These are phyloP conservation scores for Melanotaenia boesemani DNA, from an alignment of 2,797 vertebrate genomes.

Conservation along the genomic window DNA sequence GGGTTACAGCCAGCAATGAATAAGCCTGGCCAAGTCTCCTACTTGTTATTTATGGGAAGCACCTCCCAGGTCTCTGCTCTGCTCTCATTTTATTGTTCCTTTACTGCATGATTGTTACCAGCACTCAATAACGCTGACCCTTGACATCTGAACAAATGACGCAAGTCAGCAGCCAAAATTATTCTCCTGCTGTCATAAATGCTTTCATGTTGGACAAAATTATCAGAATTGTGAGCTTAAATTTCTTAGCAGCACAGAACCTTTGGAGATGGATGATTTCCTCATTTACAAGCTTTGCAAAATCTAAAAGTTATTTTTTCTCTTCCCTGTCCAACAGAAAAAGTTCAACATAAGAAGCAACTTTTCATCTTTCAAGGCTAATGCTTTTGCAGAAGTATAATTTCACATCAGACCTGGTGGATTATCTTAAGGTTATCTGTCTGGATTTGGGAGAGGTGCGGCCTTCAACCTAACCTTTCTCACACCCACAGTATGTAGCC, in stretches of 20 bases:
- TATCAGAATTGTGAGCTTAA: neutral
- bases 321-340: neutral
- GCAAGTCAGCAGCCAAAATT: neutral
- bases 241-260: neutral
- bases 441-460: constrained; percentile 26
- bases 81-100: constrained; percentile 30
- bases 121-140: constrained; percentile 20
- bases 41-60: constrained; percentile 13
- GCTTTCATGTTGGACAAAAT: neutral
- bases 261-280: neutral
- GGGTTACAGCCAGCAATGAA: neutral
- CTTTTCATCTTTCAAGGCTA: neutral
- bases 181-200: constrained; percentile 7
- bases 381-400: neutral
- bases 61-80: constrained; percentile 18
- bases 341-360: neutral
- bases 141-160: constrained; percentile 14
- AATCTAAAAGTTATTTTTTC: neutral
- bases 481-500: constrained; percentile 20
- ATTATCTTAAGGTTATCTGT: constrained; percentile 15
- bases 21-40: neutral
- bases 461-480: constrained; percentile 32
- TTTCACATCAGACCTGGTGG: constrained; percentile 30
- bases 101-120: constrained; percentile 22
- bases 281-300: neutral